These are phyloP conservation scores for Pseudococcus longispinus DNA, from an alignment of 2,888 invertebrate species.

Conservation along the genomic window DNA sequence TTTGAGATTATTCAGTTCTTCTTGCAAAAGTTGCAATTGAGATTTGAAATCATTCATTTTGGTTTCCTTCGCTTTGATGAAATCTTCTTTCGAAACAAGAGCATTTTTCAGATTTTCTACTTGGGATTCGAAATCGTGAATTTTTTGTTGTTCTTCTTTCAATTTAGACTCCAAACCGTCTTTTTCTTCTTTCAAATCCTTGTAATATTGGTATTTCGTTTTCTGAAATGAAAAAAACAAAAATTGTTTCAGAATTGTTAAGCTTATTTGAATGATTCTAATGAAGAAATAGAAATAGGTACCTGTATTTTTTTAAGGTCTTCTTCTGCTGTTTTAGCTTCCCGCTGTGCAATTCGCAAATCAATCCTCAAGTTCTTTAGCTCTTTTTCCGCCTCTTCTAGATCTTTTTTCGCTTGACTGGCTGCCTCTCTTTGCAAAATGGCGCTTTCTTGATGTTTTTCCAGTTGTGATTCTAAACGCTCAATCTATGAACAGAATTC, in stretches of 20 bases:
- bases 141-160: conserved; percentile 62
- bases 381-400: conserved; percentile 62
- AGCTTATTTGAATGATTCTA: neutral
- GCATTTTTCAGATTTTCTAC: neutral
- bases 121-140: conserved; percentile 61
- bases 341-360: conserved; percentile 62
- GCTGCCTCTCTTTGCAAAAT: conserved; percentile 47
- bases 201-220: conserved; percentile 36
- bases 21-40: neutral
- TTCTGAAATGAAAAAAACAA: neutral
- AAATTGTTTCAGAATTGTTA: neutral
- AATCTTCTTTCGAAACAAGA: conserved; percentile 1
- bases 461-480: conserved; percentile 48
- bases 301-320: conserved; percentile 46
- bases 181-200: conserved; percentile 41
- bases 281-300: neutral
- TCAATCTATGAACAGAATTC: conserved; percentile 2
- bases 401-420: conserved; percentile 62
- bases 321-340: conserved; percentile 69
- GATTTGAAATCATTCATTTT: neutral
- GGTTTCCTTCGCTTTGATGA: neutral
- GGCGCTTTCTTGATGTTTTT: conserved; percentile 33
- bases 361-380: conserved; percentile 44
- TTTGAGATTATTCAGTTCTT: conserved; percentile 14
- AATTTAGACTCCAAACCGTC: conserved; percentile 46